phyloP scores from a whole-genome alignment of 2,888 invertebrate genomes.

The Hydrotaea diabolus region DNA sequence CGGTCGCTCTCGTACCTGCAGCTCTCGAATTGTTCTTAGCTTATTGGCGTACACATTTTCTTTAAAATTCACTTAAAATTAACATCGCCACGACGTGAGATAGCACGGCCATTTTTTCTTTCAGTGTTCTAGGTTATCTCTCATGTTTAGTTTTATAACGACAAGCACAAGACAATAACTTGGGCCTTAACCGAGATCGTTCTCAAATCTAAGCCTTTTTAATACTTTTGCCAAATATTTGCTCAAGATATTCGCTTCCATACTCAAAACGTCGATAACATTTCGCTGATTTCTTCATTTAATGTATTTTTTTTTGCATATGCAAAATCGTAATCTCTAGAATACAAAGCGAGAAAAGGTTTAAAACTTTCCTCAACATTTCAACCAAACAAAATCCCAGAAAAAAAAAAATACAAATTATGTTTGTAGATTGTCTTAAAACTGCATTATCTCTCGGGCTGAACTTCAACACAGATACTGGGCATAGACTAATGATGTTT shows the following conservation, averaged over 20 bases:
- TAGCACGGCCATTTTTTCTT: too few relatives aligned
- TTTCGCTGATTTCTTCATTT: not conserved
- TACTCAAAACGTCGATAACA: too few relatives aligned
- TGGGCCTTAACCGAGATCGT: not conserved
- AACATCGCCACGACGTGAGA: too few relatives aligned
- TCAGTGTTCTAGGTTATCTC: too few relatives aligned
- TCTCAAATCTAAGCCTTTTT: not conserved
- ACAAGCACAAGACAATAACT: too few relatives aligned
- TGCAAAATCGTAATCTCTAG: not conserved
- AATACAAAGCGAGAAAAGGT: not conserved
- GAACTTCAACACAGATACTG: not conserved
- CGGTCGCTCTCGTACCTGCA: too few relatives aligned
- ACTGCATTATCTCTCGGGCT: conserved; percentile 10
- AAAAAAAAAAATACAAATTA: not conserved
- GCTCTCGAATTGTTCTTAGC: too few relatives aligned
- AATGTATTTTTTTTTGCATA: not conserved
- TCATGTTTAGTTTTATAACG: too few relatives aligned
- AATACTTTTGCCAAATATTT: not conserved
- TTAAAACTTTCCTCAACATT: not conserved
- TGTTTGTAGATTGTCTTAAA: not conserved
- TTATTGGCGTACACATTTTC: too few relatives aligned
- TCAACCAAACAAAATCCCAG: not conserved
- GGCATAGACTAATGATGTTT: not conserved
- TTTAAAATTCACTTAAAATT: too few relatives aligned
- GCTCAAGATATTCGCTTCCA: not conserved